Evolutionary conservation across 2,113 vertebrate species (phyloP), one percentile per base, ranked within the genome.

Genomic region (Colius striatus): DNA sequence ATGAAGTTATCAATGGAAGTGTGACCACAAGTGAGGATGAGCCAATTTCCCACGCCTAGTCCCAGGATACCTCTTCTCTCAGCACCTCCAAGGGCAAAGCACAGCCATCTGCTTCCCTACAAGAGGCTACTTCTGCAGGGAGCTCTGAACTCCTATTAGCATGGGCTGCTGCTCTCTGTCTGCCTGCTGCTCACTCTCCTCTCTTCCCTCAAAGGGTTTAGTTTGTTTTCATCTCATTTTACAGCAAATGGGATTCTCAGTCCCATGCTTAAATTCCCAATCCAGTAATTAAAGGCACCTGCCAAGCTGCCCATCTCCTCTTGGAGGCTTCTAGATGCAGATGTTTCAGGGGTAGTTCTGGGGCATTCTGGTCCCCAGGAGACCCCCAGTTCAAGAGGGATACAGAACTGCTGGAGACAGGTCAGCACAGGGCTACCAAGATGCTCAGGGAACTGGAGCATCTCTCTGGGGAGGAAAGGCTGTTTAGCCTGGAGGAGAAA

Each of bases 151-250:
- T 38, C 27, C 38, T 19, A 23, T 57, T 61, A 38, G 57, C 2
- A 0, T 29, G 34, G 30, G 53, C 53, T 71, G 38, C 19, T 0
- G 4, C 41, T n/a, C 53, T 50, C 58, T 17, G 1, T 43, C 20
- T 20, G 0, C 0, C 55, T 72, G 55, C 51, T 4, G 0, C 27
- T 25, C 47, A 29, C 43, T 32, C 30, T 38, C 38, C 51, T 54
- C 63, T 54, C 63, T 27, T 20, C 54, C 43, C 51, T 61, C 70
- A 67, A 77, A 81, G 36, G 4, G 51, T 72, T 89, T 34, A 36
- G 34, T 77, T 61, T 65, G 58, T 34, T 74, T 88, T 67, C 60
- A 75, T 86, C 54, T 65, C 13, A 4, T 82, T 74, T 65, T 34
- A 34, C 17, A 38, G 62, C 27, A 66, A 26, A 68, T 27, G 34